Percentiles rank a stretch among this genome's conserved stretches.
Conservation (phyloP, 2,888 invertebrate species). For the Cataglyphis altisquamis region DNA sequence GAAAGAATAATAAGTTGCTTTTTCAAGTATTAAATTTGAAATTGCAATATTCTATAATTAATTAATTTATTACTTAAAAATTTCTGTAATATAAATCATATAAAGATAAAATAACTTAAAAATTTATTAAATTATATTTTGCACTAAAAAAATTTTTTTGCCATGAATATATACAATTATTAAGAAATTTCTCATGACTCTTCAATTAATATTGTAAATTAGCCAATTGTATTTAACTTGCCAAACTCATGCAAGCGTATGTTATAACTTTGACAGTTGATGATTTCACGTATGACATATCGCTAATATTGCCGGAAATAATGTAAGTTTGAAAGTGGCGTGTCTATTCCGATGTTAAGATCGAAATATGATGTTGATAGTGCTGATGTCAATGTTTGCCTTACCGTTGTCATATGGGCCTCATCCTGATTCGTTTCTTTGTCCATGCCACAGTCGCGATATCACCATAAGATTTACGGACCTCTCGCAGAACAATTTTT, state of each 20-base stretch:
- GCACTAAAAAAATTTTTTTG: neutral
- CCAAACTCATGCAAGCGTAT: too few species aligned
- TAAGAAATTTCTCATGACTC: neutral
- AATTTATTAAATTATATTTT: neutral
- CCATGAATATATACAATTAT: neutral
- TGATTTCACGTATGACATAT: neutral
- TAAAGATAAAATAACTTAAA: neutral
- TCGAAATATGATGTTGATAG: neutral
- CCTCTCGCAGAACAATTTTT: neutral
- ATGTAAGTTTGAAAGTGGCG: neutral
- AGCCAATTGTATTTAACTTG: neutral
- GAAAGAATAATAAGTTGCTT: neutral
- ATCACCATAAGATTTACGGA: neutral
- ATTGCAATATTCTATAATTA: neutral
- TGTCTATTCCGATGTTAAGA: neutral
- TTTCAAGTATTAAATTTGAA: neutral
- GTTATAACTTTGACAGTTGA: neutral
- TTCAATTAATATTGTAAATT: neutral
- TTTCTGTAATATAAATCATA: neutral
- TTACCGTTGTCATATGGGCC: conserved; percentile 31
- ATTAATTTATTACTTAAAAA: neutral
- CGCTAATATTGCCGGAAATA: neutral
- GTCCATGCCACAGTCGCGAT: neutral
- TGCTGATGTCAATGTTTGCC: neutral
- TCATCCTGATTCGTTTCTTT: neutral